phyloP scores from a whole-genome alignment of 2,113 vertebrate genomes.

The Sisor rabdophorus region DNA sequence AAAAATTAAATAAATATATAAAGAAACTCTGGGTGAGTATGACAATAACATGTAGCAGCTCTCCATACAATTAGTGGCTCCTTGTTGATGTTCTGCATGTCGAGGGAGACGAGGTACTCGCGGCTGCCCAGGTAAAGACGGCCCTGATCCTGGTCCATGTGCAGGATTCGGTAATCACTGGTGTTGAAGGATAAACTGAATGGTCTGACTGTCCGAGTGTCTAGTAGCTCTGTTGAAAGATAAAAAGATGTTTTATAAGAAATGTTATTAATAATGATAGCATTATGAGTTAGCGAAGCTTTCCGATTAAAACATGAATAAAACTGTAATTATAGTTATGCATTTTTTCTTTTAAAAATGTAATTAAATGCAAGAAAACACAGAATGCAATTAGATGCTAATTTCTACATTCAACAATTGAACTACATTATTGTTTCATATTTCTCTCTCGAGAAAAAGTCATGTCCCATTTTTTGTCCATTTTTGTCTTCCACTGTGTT shows the following conservation, averaged over 20 bases:
- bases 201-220: slow-evolving; percentile 72
- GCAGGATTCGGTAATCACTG: slow-evolving; percentile 78
- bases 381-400: background rate
- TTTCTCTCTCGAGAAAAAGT: background rate
- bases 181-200: slow-evolving; percentile 81
- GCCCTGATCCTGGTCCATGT: slow-evolving; percentile 80
- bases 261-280: background rate
- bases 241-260: background rate
- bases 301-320: background rate
- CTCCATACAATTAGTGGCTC: slow-evolving; percentile 78
- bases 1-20: no score
- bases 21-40: no score
- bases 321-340: background rate
- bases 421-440: background rate
- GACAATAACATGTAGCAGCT: background rate
- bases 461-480: background rate
- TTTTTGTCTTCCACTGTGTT: background rate
- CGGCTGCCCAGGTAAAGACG: slow-evolving; percentile 78
- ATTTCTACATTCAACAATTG: background rate
- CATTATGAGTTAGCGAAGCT: background rate
- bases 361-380: background rate
- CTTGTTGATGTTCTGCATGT: slow-evolving; percentile 81
- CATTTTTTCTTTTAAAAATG: background rate
- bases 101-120: slow-evolving; percentile 79
- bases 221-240: slow-evolving; percentile 69